Conservation (phyloP, 2,888 invertebrate genomes). For the Nudaria mundana region DNA sequence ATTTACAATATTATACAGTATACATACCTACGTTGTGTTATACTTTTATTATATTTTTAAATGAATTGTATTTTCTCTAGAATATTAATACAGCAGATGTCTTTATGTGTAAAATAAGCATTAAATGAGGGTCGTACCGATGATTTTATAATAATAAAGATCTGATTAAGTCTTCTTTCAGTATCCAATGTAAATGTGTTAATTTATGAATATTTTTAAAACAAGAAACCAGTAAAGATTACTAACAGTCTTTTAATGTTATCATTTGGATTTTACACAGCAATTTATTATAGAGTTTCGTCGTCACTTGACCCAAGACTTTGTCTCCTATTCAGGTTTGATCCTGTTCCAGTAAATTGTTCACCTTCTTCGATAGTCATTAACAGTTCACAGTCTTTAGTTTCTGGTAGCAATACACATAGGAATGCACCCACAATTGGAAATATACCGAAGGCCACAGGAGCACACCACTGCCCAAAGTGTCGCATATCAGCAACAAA, state of each 20-base stretch:
- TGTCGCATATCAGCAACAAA: slow-evolving; percentile 84
- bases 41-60: too few species aligned
- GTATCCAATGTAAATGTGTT: too few species aligned
- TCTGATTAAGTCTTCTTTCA: too few species aligned
- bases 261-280: background rate
- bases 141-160: too few species aligned
- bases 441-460: slow-evolving; percentile 85
- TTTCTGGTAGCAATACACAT: slow-evolving; percentile 88
- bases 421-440: slow-evolving; percentile 84
- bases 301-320: background rate
- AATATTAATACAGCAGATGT: too few species aligned
- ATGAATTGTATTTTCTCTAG: too few species aligned
- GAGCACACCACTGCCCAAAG: slow-evolving; percentile 83
- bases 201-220: background rate
- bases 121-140: too few species aligned
- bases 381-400: slow-evolving; percentile 85
- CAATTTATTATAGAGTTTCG: background rate
- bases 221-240: background rate
- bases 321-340: background rate
- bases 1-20: too few species aligned
- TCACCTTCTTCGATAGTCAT: slow-evolving; percentile 90
- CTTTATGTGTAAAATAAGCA: too few species aligned
- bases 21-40: too few species aligned
- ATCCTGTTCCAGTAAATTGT: slow-evolving; percentile 43
- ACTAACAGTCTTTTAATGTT: background rate